Evolutionary conservation across 2,797 vertebrate genomes (phyloP), one percentile per base, ranked within the genome.

Genomic region (Acrocephalus scirpaceus): DNA sequence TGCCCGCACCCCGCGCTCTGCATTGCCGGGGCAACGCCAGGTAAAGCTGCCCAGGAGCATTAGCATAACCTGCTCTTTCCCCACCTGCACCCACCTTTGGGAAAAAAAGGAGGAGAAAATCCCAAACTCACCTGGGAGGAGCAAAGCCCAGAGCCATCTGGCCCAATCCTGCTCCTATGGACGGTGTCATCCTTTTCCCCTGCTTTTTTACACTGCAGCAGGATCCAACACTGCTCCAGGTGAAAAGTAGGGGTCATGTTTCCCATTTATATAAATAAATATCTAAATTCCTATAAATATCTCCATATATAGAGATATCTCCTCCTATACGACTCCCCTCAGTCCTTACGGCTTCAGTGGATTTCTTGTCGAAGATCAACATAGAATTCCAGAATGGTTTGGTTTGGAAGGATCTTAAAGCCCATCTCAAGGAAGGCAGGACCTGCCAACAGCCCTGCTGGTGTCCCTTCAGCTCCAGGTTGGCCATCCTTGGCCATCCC

Each of bases 1-100:
- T 50, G 36, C 77, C 66, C 1, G 0, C 61, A 25, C 30, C 5
- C 56, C 4, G 0, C 0, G 2, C 54, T 40, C 50, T 0, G 1
- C 1, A 0, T 66, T 91, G 53, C 38, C 10, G 38, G 38, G 38
- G 11, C 38, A 11, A 38, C 10, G 38, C 65, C 90, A 93, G 77
- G 54, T 89, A 34, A 80, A 64, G 32, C 47, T 56, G 34, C 51
- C 78, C 21, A 13, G 62, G 14, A 67, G 4, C 23, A 50, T 79
- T 56, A 8, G 9, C 65, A 57, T 25, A 75, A 50, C 53, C 38
- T 16, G 19, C 29, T 79, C 42, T 83, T 56, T 85, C 53, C 42
- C 19, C 60, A 44, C 22, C 74, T 70, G 45, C 2, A 47, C 57
- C 4, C 6, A 5, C 19, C 26, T 92, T 56, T 29, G 60, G 47